Base-by-base conservation (phyloP, 1,140 invertebrate species). In the Parasteatoda tepidariorum region DNA sequence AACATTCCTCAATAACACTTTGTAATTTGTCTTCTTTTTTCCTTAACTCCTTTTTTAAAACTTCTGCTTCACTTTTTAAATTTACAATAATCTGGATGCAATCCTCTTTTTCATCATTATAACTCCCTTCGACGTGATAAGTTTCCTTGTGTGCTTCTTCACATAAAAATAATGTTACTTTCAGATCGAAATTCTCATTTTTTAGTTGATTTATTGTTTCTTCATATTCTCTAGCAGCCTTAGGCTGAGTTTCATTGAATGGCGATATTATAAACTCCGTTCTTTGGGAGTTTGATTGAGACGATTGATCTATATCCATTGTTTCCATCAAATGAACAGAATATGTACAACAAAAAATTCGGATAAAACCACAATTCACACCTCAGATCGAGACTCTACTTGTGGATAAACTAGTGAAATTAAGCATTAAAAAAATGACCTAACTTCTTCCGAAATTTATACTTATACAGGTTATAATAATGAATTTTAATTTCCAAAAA, bases 171-270 rank as follows among this genome's bases (percentile, higher is more conserved):
- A 82, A 5, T 7, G 34, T 57, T 26, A 82, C 41, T 30, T 82
- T 82, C 26, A 82, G 62, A 38, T 82, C 78, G 71, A 82, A 82
- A 62, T 82, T 82, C 57, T 82, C 78, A 30, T 82, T 82, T 30
- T 61, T 82, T 4, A 82, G n/a, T 15, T 82, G 64, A 28, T 57
- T 34, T 70, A 82, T 82, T 62, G 78, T 82, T 33, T 82, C 54
- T 48, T 82, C 78, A 70, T 70, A 82, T 62, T 70, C 78, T 31
- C 78, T 59, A 41, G 71, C 78, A 41, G 78, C 48, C 11, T 31
- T 64, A n/a, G 78, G 70, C 11, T 54, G 78, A 61, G 78, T 82
- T 31, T 54, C 67, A 30, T 24, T 24, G 28, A 38, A 28, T 68
- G 76, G 62, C 34, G 76, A 57, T 31, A 18, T 48, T 48, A 18